Conservation (phyloP, 1,140 invertebrate species). For the Rhagoletis zephyria region DNA sequence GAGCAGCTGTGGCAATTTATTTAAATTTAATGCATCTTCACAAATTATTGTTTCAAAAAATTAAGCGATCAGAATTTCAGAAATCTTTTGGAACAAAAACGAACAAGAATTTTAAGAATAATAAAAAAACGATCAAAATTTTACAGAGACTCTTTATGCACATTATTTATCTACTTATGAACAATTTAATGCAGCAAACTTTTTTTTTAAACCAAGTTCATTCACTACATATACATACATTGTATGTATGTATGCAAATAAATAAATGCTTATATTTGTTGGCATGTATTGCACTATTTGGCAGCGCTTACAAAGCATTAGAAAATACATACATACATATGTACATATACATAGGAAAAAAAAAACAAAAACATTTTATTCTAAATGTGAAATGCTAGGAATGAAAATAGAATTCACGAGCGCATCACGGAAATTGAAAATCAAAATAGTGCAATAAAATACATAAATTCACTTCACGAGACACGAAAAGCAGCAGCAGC, state of each 20-base stretch:
- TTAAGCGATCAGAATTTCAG: not conserved
- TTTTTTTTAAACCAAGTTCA: conserved; percentile 10
- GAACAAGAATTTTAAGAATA: not conserved
- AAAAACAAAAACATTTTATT: not conserved
- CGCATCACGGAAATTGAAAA: conserved; percentile 1
- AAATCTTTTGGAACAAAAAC: not conserved
- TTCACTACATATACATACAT: conserved; percentile 2
- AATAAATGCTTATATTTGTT: not conserved
- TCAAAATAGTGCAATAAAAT: conserved; percentile 39
- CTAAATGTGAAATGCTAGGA: not conserved
- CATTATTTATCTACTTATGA: not conserved
- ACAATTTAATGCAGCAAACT: not conserved
- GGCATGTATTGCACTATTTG: not conserved
- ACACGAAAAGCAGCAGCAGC: not conserved
- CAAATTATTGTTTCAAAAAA: not conserved
- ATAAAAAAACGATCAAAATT: conserved; percentile 5
- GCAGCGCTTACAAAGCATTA: not conserved
- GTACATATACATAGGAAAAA: not conserved
- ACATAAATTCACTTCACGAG: conserved; percentile 34
- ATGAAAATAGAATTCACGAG: conserved; percentile 40
- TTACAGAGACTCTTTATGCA: not conserved
- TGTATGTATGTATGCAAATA: not conserved
- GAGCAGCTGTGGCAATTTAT: not conserved
- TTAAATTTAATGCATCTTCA: not conserved
- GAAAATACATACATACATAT: not conserved